Percentiles rank a stretch among this genome's conserved stretches.
These are phyloP conservation scores for Tolypeutes matacus DNA, from an alignment of 2,797 vertebrate genomes.

Conservation along the genomic window DNA sequence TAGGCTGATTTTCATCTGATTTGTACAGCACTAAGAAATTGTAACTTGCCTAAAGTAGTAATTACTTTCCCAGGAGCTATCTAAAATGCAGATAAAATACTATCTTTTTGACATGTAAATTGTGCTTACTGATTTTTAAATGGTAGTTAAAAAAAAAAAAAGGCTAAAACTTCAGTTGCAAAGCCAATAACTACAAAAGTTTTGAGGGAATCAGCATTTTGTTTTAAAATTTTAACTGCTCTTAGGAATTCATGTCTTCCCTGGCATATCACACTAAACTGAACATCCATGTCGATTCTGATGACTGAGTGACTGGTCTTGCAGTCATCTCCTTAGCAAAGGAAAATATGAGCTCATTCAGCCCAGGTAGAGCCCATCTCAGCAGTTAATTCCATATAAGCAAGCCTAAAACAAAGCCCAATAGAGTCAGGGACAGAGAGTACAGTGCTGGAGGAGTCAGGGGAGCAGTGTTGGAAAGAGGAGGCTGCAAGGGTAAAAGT, in stretches of 20 bases:
- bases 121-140: constrained; percentile 55
- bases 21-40: constrained; percentile 63
- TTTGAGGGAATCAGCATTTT: not conserved
- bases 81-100: constrained; percentile 65
- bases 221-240: constrained; percentile 45
- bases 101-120: constrained; percentile 61
- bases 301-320: not conserved
- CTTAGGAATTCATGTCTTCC: constrained; percentile 38
- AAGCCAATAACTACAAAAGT: constrained; percentile 8
- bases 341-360: not conserved
- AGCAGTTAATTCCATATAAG: constrained; percentile 25
- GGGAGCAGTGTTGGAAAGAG: constrained; percentile 8
- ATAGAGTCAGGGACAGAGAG: not conserved
- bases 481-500: not conserved
- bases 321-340: not conserved
- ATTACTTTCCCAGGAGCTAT: constrained; percentile 64
- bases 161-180: constrained; percentile 32
- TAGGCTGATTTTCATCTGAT: constrained; percentile 35
- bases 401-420: constrained; percentile 30
- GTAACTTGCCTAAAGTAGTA: constrained; percentile 65
- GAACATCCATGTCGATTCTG: not conserved
- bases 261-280: not conserved
- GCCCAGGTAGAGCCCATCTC: not conserved
- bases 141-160: not conserved
- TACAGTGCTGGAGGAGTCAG: not conserved